Base-by-base conservation (phyloP, 2,113 vertebrate species). In the Erinaceus europaeus region DNA sequence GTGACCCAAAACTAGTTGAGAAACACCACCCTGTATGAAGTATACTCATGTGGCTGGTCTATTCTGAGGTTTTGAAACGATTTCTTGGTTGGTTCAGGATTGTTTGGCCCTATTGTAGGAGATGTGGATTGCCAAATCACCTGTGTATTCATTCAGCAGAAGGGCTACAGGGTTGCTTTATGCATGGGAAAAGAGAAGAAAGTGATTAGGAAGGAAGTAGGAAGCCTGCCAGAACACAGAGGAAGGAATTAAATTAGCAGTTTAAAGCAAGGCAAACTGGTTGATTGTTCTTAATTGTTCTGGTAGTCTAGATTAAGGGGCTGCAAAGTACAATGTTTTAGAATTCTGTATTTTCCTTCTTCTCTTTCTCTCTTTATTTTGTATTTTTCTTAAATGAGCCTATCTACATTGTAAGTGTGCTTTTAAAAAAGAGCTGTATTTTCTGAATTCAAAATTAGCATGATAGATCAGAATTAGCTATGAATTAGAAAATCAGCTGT, bases 141-240 rank as follows among this genome's bases (percentile, higher is more conserved):
- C 88, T 82, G 74, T 21, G 68, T 3, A 27, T 55, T 42, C 3
- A 9, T 55, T n/a, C n/a, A n/a, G n/a, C 32, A 8, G 6, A 18
- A 1, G 2, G 25, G 42, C 38, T 18, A 7, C 42, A 9, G 46
- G 17, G 18, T 50, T 23, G 38, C 23, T 55, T 44, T 61, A 34
- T 25, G 48, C 40, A 0, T 0, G 40, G 76, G 52, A 27, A 27
- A 1, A 6, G 55, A 34, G 21, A 10, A 40, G 61, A 23, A 34
- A 17, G 57, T 10, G 61, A 23, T 48, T 48, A 18, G 75, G 88
- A 95, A 88, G 93, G 82, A 87, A 84, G 61, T 75, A 57, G 91
- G 83, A 91, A 85, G 50, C 61, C 46, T 17, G 50, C 61, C 46
- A 14, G 79, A 53, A n/a, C 53, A n/a, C 36, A 59, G 50, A 57